These are phyloP conservation scores for Chiroxiphia lanceolata DNA, from an alignment of 2,797 vertebrate genomes.

Conservation along the genomic window DNA sequence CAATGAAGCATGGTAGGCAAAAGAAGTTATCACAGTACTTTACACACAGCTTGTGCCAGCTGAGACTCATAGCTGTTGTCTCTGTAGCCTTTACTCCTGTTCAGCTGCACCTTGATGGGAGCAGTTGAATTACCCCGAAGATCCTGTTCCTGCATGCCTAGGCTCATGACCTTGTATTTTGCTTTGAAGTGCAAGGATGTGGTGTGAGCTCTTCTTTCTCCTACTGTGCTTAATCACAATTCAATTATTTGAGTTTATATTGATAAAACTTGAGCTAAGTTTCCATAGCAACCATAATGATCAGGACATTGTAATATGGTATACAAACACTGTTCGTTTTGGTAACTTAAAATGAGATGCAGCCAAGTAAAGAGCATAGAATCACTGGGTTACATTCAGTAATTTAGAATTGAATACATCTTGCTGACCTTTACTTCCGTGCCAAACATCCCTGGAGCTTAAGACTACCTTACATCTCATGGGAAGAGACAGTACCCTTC, in stretches of 20 bases:
- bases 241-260: slow-evolving; percentile 39
- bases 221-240: slow-evolving; percentile 7
- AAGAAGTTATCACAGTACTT: not conserved
- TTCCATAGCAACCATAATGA: slow-evolving; percentile 43
- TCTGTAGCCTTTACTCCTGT: not conserved
- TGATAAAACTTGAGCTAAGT: slow-evolving; percentile 31
- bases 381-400: not conserved
- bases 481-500: not conserved
- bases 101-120: not conserved
- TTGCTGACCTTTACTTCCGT: not conserved
- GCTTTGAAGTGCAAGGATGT: not conserved
- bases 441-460: not conserved
- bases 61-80: too few relatives aligned
- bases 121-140: not conserved
- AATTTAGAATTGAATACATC: not conserved
- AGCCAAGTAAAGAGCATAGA: not conserved
- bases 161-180: not conserved
- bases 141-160: not conserved
- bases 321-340: not conserved
- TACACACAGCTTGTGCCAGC: accelerated
- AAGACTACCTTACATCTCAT: not conserved
- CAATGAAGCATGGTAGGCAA: not conserved
- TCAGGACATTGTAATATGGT: not conserved
- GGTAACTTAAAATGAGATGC: not conserved
- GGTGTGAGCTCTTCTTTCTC: not conserved